phyloP scores from a whole-genome alignment of 2,113 vertebrate genomes.

The Smithornis capensis region DNA sequence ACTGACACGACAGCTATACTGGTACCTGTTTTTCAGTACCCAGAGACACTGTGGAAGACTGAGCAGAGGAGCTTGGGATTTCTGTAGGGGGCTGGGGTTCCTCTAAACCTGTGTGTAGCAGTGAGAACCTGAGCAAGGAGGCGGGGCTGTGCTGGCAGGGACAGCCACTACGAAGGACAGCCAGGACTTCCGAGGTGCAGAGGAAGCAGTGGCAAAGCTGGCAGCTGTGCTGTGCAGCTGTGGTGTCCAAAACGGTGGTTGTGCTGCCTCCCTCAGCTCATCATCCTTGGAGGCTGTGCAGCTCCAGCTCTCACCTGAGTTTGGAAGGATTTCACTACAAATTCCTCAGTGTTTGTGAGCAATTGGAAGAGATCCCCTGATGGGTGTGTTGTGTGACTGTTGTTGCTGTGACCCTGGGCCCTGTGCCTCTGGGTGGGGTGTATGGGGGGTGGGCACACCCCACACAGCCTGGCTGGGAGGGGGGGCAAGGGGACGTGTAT shows the following conservation, averaged over 20 bases:
- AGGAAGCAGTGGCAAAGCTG: background rate
- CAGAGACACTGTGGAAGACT: background rate
- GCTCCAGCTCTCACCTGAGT: background rate
- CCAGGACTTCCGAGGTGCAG: background rate
- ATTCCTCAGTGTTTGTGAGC: rapidly evolving
- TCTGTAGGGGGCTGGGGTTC: background rate
- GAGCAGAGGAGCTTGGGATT: background rate
- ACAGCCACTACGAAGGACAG: rapidly evolving
- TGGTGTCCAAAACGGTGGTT: background rate
- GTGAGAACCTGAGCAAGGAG: background rate
- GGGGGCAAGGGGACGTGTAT: rapidly evolving
- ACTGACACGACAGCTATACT: slow-evolving; percentile 39
- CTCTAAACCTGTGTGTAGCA: background rate
- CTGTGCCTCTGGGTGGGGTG: background rate
- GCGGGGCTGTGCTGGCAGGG: background rate
- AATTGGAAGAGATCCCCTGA: background rate
- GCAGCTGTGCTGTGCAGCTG: background rate
- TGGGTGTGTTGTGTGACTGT: rapidly evolving
- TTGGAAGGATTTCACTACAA: background rate
- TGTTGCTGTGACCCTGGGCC: background rate
- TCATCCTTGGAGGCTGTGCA: background rate
- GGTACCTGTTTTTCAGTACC: slow-evolving; percentile 61
- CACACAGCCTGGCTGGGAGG: background rate
- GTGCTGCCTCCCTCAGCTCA: background rate
- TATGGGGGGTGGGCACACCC: no score